These are phyloP conservation scores for Hydraecia micacea DNA, from an alignment of 2,888 invertebrate genomes.

Conservation along the genomic window DNA sequence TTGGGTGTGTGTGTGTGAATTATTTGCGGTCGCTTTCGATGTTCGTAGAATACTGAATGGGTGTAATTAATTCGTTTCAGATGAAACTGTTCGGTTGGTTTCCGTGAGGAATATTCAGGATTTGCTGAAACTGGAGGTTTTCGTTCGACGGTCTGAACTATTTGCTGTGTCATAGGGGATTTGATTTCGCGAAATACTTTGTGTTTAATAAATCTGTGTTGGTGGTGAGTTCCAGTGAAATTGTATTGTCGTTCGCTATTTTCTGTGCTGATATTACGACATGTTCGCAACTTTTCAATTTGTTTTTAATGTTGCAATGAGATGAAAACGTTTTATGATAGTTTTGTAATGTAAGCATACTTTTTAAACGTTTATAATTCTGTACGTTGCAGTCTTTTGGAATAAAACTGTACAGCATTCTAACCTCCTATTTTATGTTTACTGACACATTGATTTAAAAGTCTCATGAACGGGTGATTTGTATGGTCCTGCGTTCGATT, in stretches of 20 bases:
- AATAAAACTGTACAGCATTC: background rate
- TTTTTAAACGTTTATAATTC: constrained; percentile 9
- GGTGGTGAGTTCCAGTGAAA: background rate
- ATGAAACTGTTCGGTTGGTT: constrained; percentile 73
- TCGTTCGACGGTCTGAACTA: constrained; percentile 51
- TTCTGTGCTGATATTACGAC: background rate
- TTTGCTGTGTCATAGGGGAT: constrained; percentile 26
- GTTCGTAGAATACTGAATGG: constrained; percentile 85
- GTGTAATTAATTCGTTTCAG: constrained; percentile 87
- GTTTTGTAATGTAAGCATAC: constrained; percentile 11
- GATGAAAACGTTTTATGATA: constrained; percentile 37
- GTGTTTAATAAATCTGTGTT: constrained; percentile 26
- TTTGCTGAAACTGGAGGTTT: constrained; percentile 50
- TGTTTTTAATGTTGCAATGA: constrained; percentile 38
- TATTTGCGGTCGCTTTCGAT: constrained; percentile 84
- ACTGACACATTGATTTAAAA: background rate
- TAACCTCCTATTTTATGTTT: background rate
- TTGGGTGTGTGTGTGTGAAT: constrained; percentile 76
- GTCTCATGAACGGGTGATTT: background rate
- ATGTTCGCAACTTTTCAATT: constrained; percentile 42
- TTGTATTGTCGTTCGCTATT: background rate
- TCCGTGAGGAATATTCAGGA: constrained; percentile 64
- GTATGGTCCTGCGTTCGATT: background rate
- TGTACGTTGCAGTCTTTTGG: background rate
- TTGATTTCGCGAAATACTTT: constrained; percentile 44